A percentile compares a stretch with the other conserved stretches of the same genome.
Evolutionary conservation across 1,140 invertebrate species (phyloP).

Genomic region (Bathynomus jamesi): DNA sequence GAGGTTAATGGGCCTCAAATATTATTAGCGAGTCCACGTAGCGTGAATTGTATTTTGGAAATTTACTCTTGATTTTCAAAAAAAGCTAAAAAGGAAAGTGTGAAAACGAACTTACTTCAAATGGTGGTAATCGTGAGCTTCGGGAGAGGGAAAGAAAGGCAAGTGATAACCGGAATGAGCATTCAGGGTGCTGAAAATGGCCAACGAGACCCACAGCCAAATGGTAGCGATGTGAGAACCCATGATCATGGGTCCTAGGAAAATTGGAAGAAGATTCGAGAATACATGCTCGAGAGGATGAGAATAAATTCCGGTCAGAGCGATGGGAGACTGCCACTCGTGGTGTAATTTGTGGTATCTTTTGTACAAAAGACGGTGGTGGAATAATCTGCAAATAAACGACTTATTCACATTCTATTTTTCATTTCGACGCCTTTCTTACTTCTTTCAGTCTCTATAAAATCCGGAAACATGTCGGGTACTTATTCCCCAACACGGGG

Average conservation of each 20-base stretch:
- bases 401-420: too few species aligned
- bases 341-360: constrained; percentile 79
- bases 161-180: constrained; percentile 83
- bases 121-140: constrained; percentile 86
- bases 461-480: too few species aligned
- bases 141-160: constrained; percentile 79
- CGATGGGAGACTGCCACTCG: constrained; percentile 76
- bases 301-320: constrained; percentile 74
- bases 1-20: too few species aligned
- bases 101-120: constrained; percentile 64
- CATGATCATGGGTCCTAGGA: constrained; percentile 69
- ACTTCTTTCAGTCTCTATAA: too few species aligned
- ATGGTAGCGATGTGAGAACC: constrained; percentile 72
- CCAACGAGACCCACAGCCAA: constrained; percentile 74
- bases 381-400: constrained; percentile 57
- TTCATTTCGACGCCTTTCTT: too few species aligned
- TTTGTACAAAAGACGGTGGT: constrained; percentile 66
- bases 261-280: constrained; percentile 69
- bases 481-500: too few species aligned
- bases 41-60: too few species aligned
- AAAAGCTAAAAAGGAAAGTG: too few species aligned
- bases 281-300: constrained; percentile 80
- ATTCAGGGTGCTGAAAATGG: constrained; percentile 70
- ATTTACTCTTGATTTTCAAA: too few species aligned
- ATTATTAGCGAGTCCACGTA: too few species aligned